phyloP scores from a whole-genome alignment of 2,113 vertebrate species.

The Leucopsar rothschildi region DNA sequence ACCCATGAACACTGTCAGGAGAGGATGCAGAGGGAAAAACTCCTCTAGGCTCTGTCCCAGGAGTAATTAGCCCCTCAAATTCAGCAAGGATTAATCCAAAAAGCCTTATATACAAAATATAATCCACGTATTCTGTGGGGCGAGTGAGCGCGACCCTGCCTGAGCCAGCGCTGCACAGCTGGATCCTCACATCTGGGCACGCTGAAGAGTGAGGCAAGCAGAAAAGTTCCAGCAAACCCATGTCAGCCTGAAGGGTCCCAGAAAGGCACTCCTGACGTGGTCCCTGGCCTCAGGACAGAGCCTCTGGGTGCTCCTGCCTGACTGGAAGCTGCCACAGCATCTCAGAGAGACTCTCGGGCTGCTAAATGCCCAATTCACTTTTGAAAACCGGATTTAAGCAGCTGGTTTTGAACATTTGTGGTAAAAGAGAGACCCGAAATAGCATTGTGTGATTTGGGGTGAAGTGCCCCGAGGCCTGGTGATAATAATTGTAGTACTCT shows the following conservation, averaged over 20 bases:
- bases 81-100: not conserved
- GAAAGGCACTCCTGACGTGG: accelerated
- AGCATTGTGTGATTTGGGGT: constrained; percentile 59
- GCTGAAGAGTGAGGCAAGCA: not conserved
- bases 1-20: not conserved
- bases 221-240: not conserved
- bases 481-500: constrained; percentile 22
- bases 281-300: accelerated
- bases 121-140: not conserved
- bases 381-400: constrained; percentile 2
- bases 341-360: not conserved
- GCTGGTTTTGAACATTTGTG: constrained; percentile 26
- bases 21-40: not conserved
- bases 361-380: constrained; percentile 6
- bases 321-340: not conserved
- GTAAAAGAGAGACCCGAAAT: constrained; percentile 42
- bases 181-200: not conserved
- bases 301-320: not conserved
- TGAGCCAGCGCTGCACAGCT: not conserved
- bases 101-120: not conserved
- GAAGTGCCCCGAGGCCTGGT: constrained; percentile 47
- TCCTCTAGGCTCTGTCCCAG: not conserved
- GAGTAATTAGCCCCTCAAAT: constrained; percentile 20
- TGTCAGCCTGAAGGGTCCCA: not conserved
- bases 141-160: accelerated